Evolutionary conservation across 2,888 invertebrate genomes (phyloP).

Genomic region (Oxytorus armatus): DNA sequence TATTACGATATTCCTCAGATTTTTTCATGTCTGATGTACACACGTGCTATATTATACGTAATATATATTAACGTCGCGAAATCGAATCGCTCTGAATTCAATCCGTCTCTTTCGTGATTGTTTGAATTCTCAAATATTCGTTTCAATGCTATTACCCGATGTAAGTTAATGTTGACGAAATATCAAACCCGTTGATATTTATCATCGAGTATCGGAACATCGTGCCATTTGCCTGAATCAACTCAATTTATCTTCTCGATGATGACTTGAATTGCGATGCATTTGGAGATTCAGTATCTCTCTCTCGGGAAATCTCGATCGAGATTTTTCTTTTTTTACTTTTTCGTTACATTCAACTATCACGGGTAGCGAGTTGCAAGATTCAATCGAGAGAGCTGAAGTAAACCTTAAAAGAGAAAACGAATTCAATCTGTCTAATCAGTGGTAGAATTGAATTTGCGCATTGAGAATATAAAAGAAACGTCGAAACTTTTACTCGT

Average conservation of each 20-base stretch:
- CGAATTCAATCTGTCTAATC: constrained; percentile 50
- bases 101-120: constrained; percentile 37
- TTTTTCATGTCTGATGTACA: constrained; percentile 32
- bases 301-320: constrained; percentile 14
- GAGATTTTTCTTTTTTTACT: neutral
- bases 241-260: constrained; percentile 43
- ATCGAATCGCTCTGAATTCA: constrained; percentile 29
- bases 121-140: constrained; percentile 34
- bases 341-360: neutral
- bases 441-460: constrained; percentile 54
- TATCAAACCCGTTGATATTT: constrained; percentile 5
- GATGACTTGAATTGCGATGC: constrained; percentile 43
- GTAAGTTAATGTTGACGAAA: constrained; percentile 27
- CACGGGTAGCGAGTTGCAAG: constrained; percentile 24
- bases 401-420: constrained; percentile 1
- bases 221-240: neutral
- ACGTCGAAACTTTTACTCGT: no score
- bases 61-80: neutral
- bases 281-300: constrained; percentile 1
- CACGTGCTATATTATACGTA: neutral
- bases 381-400: constrained; percentile 48
- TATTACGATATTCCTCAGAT: constrained; percentile 19
- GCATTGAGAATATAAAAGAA: neutral
- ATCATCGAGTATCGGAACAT: constrained; percentile 9
- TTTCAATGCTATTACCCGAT: constrained; percentile 28